These are phyloP conservation scores for Cnemophilus loriae DNA, from an alignment of 2,113 vertebrate species.

Conservation along the genomic window DNA sequence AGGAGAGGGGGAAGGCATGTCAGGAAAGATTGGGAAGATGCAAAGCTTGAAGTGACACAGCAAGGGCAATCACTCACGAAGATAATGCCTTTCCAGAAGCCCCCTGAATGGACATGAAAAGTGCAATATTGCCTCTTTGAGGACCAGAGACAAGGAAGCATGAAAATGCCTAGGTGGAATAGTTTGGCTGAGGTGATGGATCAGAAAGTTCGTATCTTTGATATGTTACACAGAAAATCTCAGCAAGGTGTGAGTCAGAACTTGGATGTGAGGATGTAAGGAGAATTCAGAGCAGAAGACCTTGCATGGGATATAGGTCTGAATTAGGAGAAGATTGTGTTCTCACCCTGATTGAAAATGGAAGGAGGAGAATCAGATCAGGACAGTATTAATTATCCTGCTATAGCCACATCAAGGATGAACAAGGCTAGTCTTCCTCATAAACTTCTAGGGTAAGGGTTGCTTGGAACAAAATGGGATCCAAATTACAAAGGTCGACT, in stretches of 20 bases:
- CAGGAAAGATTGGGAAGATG: not conserved
- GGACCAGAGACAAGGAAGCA: not conserved
- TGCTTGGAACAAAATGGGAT: not conserved
- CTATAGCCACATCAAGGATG: not conserved
- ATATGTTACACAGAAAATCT: not conserved
- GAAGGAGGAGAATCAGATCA: not conserved
- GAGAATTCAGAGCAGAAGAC: not conserved
- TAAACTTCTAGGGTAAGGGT: not conserved
- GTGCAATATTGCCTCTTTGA: not conserved
- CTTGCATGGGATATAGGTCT: not conserved
- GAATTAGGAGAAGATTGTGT: not conserved
- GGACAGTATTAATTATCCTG: not conserved
- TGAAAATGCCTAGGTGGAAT: not conserved
- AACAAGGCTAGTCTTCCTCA: not conserved
- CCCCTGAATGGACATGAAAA: not conserved
- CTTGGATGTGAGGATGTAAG: not conserved
- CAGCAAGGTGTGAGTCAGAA: not conserved
- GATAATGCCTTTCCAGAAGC: not conserved
- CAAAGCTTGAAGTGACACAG: not conserved
- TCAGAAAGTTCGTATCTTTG: not conserved
- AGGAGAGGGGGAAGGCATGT: not conserved
- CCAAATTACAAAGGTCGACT: not conserved
- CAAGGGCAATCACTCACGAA: not conserved
- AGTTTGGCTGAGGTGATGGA: not conserved
- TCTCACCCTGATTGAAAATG: not conserved